These are phyloP conservation scores for Mantis religiosa DNA, from an alignment of 2,888 invertebrate species.

Conservation along the genomic window DNA sequence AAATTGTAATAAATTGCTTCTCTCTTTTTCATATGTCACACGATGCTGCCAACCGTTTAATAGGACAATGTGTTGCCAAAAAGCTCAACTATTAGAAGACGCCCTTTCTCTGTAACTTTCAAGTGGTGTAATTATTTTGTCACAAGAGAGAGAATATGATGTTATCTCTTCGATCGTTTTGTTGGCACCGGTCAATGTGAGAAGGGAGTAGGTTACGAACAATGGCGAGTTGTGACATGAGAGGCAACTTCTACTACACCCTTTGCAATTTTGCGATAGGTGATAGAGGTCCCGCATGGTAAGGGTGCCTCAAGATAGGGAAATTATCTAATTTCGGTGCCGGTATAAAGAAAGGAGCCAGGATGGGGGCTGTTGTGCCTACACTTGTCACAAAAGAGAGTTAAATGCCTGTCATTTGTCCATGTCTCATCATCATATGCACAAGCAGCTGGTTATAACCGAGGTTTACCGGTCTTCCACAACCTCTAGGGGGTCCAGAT, in stretches of 20 bases:
- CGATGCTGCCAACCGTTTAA: background rate
- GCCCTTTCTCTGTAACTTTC: background rate
- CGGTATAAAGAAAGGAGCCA: background rate
- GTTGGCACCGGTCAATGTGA: background rate
- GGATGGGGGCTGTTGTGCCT: background rate
- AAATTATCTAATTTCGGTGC: background rate
- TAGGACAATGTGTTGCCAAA: constrained; percentile 1
- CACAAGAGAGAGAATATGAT: background rate
- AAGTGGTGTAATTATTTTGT: constrained; percentile 27
- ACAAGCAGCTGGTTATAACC: background rate
- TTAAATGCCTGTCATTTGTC: constrained; percentile 25
- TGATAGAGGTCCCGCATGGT: background rate
- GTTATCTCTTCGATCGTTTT: background rate
- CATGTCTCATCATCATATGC: constrained; percentile 19
- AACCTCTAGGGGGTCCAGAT: background rate
- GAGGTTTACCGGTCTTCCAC: background rate
- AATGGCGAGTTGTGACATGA: background rate
- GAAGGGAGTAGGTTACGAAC: background rate
- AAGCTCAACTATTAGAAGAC: background rate
- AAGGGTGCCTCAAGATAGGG: background rate
- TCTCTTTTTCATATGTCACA: background rate
- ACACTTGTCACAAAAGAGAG: background rate
- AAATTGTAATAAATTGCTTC: background rate
- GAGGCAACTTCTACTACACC: background rate
- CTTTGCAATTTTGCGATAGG: background rate